These are phyloP conservation scores for Hypomesus transpacificus DNA, from an alignment of 2,113 vertebrate species.

Conservation along the genomic window DNA sequence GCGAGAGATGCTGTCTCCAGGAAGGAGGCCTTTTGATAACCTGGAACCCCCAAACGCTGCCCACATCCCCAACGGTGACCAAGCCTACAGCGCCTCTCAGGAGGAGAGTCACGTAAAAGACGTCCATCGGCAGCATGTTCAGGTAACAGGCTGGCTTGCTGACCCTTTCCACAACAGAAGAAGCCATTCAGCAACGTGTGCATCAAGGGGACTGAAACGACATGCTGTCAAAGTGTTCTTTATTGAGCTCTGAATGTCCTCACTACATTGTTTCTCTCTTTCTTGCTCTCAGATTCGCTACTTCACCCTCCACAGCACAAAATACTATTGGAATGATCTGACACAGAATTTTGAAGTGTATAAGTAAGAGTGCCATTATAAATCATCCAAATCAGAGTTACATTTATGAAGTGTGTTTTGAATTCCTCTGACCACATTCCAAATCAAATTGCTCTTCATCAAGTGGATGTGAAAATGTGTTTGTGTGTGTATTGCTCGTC, in stretches of 20 bases:
- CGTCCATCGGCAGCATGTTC: constrained; percentile 35
- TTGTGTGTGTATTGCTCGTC: constrained; percentile 39
- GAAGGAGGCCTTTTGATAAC: constrained; percentile 67
- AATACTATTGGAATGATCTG: constrained; percentile 87
- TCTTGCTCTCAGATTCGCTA: constrained; percentile 75
- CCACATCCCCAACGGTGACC: constrained; percentile 67
- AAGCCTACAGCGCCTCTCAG: constrained; percentile 45
- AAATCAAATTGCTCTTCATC: too few species aligned
- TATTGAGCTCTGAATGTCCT: neutral
- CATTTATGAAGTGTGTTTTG: neutral
- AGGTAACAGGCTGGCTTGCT: constrained; percentile 40
- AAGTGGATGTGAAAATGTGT: neutral
- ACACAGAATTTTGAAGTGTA: constrained; percentile 81
- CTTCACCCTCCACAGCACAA: constrained; percentile 85
- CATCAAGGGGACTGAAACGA: neutral
- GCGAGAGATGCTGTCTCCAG: constrained; percentile 71
- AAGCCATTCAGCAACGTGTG: neutral
- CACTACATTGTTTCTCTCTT: neutral
- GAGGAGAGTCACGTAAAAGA: constrained; percentile 61
- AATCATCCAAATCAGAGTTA: neutral
- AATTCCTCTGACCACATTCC: neutral
- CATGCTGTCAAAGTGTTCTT: neutral
- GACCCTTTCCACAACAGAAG: neutral
- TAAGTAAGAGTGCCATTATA: constrained; percentile 71
- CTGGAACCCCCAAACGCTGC: constrained; percentile 52